Conservation (phyloP, 2,888 invertebrate species). For the Eupithecia vulgata region DNA sequence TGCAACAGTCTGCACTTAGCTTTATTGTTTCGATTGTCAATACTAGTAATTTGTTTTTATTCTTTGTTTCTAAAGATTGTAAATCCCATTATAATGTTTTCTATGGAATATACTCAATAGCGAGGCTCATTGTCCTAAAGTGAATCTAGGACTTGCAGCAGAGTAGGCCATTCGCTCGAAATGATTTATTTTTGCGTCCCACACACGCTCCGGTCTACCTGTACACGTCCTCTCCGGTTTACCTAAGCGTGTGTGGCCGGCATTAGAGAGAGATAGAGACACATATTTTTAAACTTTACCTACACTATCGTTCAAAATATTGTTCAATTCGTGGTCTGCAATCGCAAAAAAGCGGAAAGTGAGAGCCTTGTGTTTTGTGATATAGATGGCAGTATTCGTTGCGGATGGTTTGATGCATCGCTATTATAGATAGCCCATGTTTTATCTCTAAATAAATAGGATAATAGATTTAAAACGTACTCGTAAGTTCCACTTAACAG, state of each 20-base stretch:
- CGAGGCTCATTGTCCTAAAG: background rate
- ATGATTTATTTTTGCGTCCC: too few species aligned
- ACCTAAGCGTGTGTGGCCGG: too few species aligned
- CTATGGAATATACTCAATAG: too few species aligned
- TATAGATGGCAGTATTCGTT: conserved; percentile 49
- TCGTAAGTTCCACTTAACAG: conserved; percentile 6
- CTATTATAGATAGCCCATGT: conserved; percentile 23
- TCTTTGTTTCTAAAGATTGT: too few species aligned
- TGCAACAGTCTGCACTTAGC: too few species aligned
- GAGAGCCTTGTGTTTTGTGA: conserved; percentile 46
- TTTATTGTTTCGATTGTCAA: too few species aligned
- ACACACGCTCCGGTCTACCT: too few species aligned
- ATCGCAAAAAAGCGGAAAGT: conserved; percentile 19
- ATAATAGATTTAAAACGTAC: conserved; percentile 5
- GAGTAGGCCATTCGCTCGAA: too few species aligned
- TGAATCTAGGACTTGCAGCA: background rate
- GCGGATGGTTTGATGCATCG: conserved; percentile 26
- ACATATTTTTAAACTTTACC: background rate
- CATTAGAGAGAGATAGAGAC: too few species aligned
- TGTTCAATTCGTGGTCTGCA: conserved; percentile 18
- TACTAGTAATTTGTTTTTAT: too few species aligned
- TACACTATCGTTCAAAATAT: background rate
- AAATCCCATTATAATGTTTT: too few species aligned
- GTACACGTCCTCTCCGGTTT: too few species aligned
- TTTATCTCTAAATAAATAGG: conserved; percentile 21